Base-by-base conservation (phyloP, 2,888 invertebrate species). In the Troides oblongomaculatus region DNA sequence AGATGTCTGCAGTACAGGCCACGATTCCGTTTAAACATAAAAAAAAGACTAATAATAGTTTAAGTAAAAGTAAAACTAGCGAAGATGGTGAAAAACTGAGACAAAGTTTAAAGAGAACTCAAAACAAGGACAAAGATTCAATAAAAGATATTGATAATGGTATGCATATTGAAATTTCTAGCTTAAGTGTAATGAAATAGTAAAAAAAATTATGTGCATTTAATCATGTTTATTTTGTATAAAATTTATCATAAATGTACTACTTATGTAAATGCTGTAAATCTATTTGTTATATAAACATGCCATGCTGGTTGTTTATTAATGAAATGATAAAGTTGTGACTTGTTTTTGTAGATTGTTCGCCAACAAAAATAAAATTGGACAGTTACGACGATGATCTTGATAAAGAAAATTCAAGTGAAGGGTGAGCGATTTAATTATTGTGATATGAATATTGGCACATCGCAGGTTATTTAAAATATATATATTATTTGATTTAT, bases 1-100 rank as follows among this genome's bases (percentile, higher is more conserved):
- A 90, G 88, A 93, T 92, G 92, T 84, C 92, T 66, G 80, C 86
- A 43, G 76, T 89, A 21, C 94, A 94, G 80, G 84, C 87, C 53
- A 87, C 85, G 2, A 90, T 94, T 71, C 87, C 92, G 12, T 94
- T 94, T 74, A 89, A 85, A 74, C 81, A 89, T 39, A 87, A 93
- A 17, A 94, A 94, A 75, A 93, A 87, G 72, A 82, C 87, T 6
- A 78, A 80, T 72, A 70, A 81, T 46, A 77, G 75, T 62, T 75
- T 73, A 62, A 81, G 77, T 64, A 79, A 78, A 72, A 73, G 70
- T 23, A 80, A 82, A 74, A 73, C 76, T n/a, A 83, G 86, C 71
- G 75, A 73, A 59, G 88, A 89, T 79, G 89, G 88, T 77, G 78
- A 84, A 77, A 77, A 74, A 43, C 71, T 78, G 3, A 85, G 85